These are phyloP conservation scores for Oryzias dopingdopingensis DNA, from an alignment of 2,797 vertebrate species.

Conservation along the genomic window DNA sequence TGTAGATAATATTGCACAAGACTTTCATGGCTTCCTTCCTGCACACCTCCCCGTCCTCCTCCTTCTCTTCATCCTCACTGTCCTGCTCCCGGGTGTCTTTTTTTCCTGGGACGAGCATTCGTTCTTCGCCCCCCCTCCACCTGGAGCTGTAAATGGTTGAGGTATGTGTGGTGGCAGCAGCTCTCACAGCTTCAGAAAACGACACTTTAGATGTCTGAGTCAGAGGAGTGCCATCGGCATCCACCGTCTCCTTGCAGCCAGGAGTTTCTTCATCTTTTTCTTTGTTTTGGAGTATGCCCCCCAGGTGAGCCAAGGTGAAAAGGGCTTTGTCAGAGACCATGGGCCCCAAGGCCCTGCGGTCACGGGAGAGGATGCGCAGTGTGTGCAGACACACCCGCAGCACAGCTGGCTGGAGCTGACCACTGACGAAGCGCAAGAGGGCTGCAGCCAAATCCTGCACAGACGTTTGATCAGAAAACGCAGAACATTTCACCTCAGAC, in stretches of 20 bases:
- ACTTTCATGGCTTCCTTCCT: constrained; percentile 75
- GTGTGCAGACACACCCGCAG: constrained; percentile 65
- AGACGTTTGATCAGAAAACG: background rate
- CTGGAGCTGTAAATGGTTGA: background rate
- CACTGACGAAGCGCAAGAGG: constrained; percentile 62
- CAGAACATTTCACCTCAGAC: too few species aligned
- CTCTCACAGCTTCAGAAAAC: background rate
- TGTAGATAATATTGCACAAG: constrained; percentile 76
- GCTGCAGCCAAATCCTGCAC: constrained; percentile 65
- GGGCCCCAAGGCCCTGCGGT: constrained; percentile 66
- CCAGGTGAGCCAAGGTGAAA: constrained; percentile 53
- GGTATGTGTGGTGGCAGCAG: background rate
- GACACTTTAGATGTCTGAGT: constrained; percentile 4
- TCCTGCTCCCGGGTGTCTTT: constrained; percentile 32
- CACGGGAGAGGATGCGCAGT: constrained; percentile 73
- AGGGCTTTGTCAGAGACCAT: constrained; percentile 63
- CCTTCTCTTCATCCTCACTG: constrained; percentile 55
- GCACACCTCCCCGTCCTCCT: constrained; percentile 64
- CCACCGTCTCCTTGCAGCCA: background rate
- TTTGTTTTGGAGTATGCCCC: constrained; percentile 28
- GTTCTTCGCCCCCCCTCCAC: background rate
- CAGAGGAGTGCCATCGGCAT: background rate
- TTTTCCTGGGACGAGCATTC: constrained; percentile 29
- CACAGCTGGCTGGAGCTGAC: constrained; percentile 63
- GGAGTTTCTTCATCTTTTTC: constrained; percentile 8